Percentiles rank a stretch among this genome's conserved stretches.
phyloP scores from a whole-genome alignment of 2,888 invertebrate species.

The Saturnia pavonia region DNA sequence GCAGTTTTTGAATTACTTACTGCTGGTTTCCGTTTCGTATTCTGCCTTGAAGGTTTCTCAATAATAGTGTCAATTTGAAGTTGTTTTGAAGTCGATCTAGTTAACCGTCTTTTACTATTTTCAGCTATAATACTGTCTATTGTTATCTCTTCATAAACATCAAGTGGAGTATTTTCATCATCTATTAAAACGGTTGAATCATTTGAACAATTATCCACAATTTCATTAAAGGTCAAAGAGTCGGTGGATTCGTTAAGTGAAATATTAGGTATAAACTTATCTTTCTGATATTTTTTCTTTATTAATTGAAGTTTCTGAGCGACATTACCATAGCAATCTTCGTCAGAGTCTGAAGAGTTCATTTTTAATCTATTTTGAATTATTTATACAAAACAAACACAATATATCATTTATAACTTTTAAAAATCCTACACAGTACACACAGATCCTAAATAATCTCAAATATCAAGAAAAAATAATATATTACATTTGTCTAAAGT shows the following conservation, averaged over 20 bases:
- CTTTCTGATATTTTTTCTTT: constrained; percentile 45
- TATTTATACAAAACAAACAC: background rate
- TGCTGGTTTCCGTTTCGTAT: background rate
- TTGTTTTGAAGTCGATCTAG: constrained; percentile 16
- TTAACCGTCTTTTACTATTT: constrained; percentile 29
- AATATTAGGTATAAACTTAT: constrained; percentile 25
- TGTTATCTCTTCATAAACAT: constrained; percentile 39
- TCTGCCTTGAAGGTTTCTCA: constrained; percentile 3
- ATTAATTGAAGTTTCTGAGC: constrained; percentile 56
- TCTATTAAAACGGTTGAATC: constrained; percentile 18
- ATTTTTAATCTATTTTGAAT: constrained; percentile 26
- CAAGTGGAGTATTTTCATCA: constrained; percentile 30
- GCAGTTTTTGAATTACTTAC: background rate
- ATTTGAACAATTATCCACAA: background rate
- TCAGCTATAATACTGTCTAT: constrained; percentile 44
- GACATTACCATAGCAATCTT: constrained; percentile 66
- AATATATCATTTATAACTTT: background rate
- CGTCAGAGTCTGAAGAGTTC: constrained; percentile 71
- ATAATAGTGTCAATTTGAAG: background rate
- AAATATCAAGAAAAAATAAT: too few species aligned
- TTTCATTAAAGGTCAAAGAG: constrained; percentile 18
- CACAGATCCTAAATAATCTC: too few species aligned
- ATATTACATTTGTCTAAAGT: too few species aligned
- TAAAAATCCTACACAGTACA: too few species aligned
- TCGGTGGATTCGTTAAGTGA: constrained; percentile 33